phyloP scores from a whole-genome alignment of 2,797 vertebrate genomes.

The Acestrorhynchus altus region DNA sequence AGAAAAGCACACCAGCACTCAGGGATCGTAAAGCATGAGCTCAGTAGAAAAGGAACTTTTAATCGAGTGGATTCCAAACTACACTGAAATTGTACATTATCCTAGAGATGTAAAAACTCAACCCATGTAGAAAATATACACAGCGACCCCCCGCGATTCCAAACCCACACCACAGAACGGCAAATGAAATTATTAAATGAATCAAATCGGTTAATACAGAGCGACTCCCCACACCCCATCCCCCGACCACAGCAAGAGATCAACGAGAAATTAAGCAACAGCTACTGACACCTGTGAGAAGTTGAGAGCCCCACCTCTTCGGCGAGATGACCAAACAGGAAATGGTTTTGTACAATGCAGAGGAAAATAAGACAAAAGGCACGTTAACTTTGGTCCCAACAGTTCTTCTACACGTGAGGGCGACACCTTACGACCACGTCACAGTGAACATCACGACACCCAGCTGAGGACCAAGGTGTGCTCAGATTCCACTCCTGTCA shows the following conservation, averaged over 20 bases:
- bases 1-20: slow-evolving; percentile 83
- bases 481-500: not conserved
- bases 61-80: slow-evolving; percentile 91
- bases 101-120: slow-evolving; percentile 91
- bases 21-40: slow-evolving; percentile 81
- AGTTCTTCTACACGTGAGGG: slow-evolving; percentile 81
- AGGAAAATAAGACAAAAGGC: slow-evolving; percentile 92
- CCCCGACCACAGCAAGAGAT: not conserved
- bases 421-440: slow-evolving; percentile 77
- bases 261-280: not conserved
- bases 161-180: slow-evolving; percentile 27
- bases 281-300: not conserved
- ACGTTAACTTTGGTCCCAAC: slow-evolving; percentile 96
- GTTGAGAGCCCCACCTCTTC: not conserved
- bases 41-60: slow-evolving; percentile 95
- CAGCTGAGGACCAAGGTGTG: slow-evolving; percentile 29
- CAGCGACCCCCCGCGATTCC: slow-evolving; percentile 67
- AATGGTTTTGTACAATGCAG: slow-evolving; percentile 45
- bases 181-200: not conserved
- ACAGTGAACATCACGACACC: slow-evolving; percentile 76
- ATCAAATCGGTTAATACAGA: not conserved
- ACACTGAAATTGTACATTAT: slow-evolving; percentile 87
- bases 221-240: not conserved
- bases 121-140: slow-evolving; percentile 92
- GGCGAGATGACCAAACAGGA: slow-evolving; percentile 71